Evolutionary conservation across 2,113 vertebrate species (phyloP).

Genomic region (Apodemus sylvaticus): DNA sequence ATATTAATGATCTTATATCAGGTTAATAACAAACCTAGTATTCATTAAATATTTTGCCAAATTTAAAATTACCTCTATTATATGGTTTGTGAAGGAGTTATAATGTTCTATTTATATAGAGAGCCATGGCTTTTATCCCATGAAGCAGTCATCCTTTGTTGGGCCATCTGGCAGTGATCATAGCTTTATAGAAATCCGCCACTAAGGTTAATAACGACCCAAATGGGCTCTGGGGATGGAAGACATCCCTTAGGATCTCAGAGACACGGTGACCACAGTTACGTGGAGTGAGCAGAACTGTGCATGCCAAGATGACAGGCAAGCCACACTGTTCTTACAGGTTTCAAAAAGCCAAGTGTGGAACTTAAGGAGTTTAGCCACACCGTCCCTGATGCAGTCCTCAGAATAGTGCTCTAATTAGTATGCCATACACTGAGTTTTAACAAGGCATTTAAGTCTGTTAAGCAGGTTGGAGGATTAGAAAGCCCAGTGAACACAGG

Average conservation of each 20-base stretch:
- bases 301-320: background rate
- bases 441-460: slow-evolving; percentile 63
- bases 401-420: slow-evolving; percentile 48
- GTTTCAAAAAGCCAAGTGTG: slow-evolving; percentile 52
- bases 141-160: slow-evolving; percentile 30
- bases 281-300: background rate
- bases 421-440: slow-evolving; percentile 51
- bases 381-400: background rate
- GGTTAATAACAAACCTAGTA: background rate
- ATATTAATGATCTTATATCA: slow-evolving; percentile 44
- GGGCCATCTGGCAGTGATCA: slow-evolving; percentile 45
- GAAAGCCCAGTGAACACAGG: slow-evolving; percentile 59
- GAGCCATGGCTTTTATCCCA: slow-evolving; percentile 1
- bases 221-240: background rate
- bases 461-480: slow-evolving; percentile 56
- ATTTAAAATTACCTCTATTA: slow-evolving; percentile 9
- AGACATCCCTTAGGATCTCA: slow-evolving; percentile 3
- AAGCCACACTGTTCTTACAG: slow-evolving; percentile 36
- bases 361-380: slow-evolving; percentile 54
- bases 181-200: slow-evolving; percentile 37
- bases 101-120: slow-evolving; percentile 1
- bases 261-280: background rate
- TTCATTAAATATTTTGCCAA: background rate
- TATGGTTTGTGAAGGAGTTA: background rate
- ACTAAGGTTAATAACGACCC: background rate